These are phyloP conservation scores for Eulemur macaco DNA, from an alignment of 2,113 vertebrate species.

Conservation along the genomic window DNA sequence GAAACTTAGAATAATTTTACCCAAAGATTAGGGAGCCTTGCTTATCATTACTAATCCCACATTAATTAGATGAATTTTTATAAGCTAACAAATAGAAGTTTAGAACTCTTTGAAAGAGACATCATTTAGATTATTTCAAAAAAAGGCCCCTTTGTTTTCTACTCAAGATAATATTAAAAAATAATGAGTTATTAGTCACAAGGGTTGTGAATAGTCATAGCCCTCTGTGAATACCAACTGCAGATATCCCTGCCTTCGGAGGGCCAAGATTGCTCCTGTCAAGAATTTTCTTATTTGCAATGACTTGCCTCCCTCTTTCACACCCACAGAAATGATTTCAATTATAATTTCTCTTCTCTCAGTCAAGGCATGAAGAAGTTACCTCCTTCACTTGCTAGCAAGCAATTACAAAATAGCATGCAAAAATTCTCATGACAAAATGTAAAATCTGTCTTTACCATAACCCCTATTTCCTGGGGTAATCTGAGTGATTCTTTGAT, in stretches of 20 bases:
- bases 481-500: not conserved
- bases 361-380: not conserved
- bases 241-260: not conserved
- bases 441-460: not conserved
- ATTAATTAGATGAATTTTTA: not conserved
- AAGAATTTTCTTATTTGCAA: not conserved
- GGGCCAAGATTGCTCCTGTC: not conserved
- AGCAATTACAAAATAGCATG: not conserved
- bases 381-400: not conserved
- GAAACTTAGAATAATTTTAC: not conserved
- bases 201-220: not conserved
- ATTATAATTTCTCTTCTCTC: not conserved
- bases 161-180: not conserved
- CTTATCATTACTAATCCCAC: not conserved
- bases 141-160: not conserved
- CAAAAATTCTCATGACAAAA: not conserved
- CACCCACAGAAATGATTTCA: not conserved
- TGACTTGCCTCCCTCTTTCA: not conserved
- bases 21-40: not conserved
- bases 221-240: not conserved
- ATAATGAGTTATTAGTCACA: not conserved
- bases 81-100: not conserved
- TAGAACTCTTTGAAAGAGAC: not conserved
- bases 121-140: conserved; percentile 29
- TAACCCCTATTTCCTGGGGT: not conserved